Percentiles rank a stretch among this genome's conserved stretches.
phyloP scores from a whole-genome alignment of 2,797 vertebrate genomes.

The Borostomias antarcticus region DNA sequence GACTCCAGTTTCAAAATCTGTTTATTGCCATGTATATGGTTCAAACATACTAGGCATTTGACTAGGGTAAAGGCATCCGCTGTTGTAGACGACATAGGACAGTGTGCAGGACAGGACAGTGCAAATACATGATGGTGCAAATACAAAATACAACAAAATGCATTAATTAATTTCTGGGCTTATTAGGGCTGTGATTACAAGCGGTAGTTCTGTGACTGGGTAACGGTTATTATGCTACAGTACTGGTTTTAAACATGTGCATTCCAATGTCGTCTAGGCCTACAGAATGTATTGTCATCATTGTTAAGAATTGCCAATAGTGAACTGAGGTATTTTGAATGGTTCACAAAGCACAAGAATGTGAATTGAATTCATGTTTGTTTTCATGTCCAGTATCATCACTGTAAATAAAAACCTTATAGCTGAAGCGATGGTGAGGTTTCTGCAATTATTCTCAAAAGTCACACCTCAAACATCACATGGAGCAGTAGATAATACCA shows the following conservation, averaged over 20 bases:
- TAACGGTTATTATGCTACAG: not conserved
- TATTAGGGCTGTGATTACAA: not conserved
- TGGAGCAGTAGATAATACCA: not conserved
- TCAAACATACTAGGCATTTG: too few relatives aligned
- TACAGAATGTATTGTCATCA: constrained; percentile 2
- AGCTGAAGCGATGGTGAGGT: not conserved
- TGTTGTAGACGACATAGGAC: too few relatives aligned
- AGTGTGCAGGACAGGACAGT: too few relatives aligned
- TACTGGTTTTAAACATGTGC: constrained; percentile 6
- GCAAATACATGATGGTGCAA: too few relatives aligned
- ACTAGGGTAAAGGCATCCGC: too few relatives aligned
- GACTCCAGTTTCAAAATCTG: too few relatives aligned
- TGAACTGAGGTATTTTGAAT: constrained; percentile 35
- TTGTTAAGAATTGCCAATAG: constrained; percentile 9
- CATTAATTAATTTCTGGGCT: not conserved
- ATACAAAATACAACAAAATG: too few relatives aligned
- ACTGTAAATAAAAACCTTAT: constrained; percentile 42
- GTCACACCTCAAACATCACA: not conserved
- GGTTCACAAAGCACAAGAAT: constrained; percentile 38
- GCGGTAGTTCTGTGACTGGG: not conserved
- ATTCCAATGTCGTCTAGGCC: not conserved
- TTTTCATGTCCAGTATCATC: constrained; percentile 12
- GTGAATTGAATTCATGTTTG: constrained; percentile 17
- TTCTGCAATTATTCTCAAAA: not conserved
- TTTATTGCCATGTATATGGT: too few relatives aligned